Percentiles rank a stretch among this genome's conserved stretches.
Evolutionary conservation across 2,113 vertebrate species (phyloP).

Genomic region (Ovis canadensis): DNA sequence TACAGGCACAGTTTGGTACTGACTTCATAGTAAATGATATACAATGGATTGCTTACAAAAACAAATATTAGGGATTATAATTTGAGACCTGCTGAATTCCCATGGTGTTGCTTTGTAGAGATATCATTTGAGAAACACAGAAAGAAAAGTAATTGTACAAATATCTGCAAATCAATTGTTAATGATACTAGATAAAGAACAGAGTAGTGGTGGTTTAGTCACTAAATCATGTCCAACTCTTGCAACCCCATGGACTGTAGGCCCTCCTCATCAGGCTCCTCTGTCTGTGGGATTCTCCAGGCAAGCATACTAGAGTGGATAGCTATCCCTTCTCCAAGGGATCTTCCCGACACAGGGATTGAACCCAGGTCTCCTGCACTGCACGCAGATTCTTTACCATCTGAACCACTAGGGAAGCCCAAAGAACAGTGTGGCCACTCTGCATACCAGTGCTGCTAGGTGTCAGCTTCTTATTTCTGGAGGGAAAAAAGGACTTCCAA

Average conservation of each 20-base stretch:
- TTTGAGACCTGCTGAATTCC: background rate
- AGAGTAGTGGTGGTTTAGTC: background rate
- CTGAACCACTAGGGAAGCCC: background rate
- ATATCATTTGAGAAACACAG: background rate
- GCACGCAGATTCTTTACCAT: background rate
- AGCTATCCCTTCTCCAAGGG: background rate
- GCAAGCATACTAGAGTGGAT: background rate
- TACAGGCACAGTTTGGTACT: background rate
- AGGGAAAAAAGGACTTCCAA: background rate
- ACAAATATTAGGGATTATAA: background rate
- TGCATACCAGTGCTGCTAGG: background rate
- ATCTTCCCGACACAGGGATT: background rate
- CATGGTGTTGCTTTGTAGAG: background rate
- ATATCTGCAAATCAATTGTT: background rate
- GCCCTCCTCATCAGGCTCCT: background rate
- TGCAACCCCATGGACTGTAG: background rate
- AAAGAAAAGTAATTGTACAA: background rate
- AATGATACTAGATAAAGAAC: background rate
- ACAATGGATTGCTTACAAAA: background rate
- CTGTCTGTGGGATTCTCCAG: background rate
- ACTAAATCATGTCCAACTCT: background rate
- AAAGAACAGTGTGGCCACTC: background rate
- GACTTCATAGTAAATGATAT: background rate
- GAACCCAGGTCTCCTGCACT: background rate
- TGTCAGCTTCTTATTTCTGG: background rate